phyloP scores from a whole-genome alignment of 2,113 vertebrate species.

The Ovibos moschatus region DNA sequence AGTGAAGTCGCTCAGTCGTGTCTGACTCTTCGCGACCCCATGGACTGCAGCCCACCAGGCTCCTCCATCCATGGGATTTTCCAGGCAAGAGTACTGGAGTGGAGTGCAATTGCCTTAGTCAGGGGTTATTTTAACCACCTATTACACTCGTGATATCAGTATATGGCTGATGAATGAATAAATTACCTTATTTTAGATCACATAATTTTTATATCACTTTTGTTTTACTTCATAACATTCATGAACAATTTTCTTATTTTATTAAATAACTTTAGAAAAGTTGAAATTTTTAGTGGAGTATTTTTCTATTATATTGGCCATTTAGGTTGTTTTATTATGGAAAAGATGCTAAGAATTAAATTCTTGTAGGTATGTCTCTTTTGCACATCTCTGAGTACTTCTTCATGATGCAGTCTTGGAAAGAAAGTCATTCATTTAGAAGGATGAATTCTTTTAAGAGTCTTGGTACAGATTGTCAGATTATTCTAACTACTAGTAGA shows the following conservation, averaged over 20 bases:
- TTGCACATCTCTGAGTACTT: background rate
- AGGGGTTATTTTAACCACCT: background rate
- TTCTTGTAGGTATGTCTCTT: background rate
- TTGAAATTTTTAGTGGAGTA: background rate
- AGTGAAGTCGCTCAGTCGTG: too few species aligned
- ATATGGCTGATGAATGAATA: background rate
- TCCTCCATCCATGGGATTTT: too few species aligned
- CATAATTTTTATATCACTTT: background rate
- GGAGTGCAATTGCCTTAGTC: background rate
- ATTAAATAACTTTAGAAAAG: background rate
- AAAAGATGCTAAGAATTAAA: background rate
- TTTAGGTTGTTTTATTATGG: background rate
- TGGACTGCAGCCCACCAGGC: too few species aligned
- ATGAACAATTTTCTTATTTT: background rate
- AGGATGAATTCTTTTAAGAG: background rate
- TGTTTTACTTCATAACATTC: background rate
- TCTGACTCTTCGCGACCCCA: too few species aligned
- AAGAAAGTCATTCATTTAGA: background rate
- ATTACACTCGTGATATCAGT: background rate
- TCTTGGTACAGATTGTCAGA: background rate
- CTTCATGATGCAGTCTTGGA: background rate
- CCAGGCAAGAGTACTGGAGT: too few species aligned
- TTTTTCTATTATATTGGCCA: background rate
- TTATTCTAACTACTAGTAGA: background rate
- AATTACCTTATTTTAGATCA: background rate